Evolutionary conservation across 1,140 invertebrate genomes (phyloP), one percentile per base, ranked within the genome.

Genomic region (Oedothorax gibbosus): DNA sequence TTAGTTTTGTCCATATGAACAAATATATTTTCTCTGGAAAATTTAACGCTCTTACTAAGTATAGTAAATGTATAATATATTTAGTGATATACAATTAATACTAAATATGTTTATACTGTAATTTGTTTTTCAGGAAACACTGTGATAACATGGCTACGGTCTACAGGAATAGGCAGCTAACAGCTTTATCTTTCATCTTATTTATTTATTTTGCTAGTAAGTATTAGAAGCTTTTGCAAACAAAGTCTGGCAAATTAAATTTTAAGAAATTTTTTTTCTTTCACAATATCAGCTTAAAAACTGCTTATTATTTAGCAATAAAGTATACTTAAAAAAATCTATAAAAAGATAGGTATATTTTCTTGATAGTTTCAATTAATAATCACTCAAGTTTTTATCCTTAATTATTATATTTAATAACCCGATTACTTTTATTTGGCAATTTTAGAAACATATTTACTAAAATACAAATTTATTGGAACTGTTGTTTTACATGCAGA

Each of bases 171-270:
- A 21, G 82, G 51, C 82, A 84, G 18, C 53, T 84, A 21, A 77
- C 76, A 73, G 66, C 75, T 15, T 18, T 84, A 1, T 75, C 82
- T n/a, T 53, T 69, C 9, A 66, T 84, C 9, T 50, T 84, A 12
- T 84, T 84, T 35, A 66, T 84, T 49, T 84, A 84, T 5, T 84
- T 84, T 76, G 71, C 82, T 8, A 84, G 82, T 84, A 84, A 50
- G 82, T 76, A 0, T 73, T 50, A 8, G 9, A 10, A 18, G 21
- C 20, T 6, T 53, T 72, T 60, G 1, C 4, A 50, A 53, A 72
- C 7, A 14, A 8, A 20, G 15, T 18, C 15, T 0, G 12, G 15
- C n/a, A 7, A 12, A 18, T 7, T 0, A 18, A 15, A 15, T 12
- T 20, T 9, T 64, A 8, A 15, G 15, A 20, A 8, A 64, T 12